Conservation (phyloP, 2,888 invertebrate species). For the Cataglyphis altisquamis region DNA sequence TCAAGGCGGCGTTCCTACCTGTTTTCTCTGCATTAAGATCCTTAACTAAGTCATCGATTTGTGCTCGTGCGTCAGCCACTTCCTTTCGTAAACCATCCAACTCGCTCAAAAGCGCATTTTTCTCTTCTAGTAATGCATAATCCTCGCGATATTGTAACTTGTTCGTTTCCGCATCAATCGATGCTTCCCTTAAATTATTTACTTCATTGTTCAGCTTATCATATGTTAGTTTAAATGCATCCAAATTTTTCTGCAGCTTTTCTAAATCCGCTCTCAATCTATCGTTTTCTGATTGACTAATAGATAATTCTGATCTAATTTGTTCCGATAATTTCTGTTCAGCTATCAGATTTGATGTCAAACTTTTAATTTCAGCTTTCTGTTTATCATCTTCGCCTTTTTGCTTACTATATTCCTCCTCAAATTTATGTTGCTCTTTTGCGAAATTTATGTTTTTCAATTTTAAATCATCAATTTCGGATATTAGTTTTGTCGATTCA, state of each 20-base stretch:
- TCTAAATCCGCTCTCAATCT: conserved; percentile 52
- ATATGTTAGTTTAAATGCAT: conserved; percentile 43
- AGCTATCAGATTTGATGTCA: conserved; percentile 56
- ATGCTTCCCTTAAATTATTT: conserved; percentile 31
- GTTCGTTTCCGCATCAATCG: conserved; percentile 35
- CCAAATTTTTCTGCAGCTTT: conserved; percentile 51
- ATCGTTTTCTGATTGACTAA: conserved; percentile 62
- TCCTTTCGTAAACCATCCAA: conserved; percentile 67
- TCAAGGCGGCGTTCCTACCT: conserved; percentile 50
- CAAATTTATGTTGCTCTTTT: conserved; percentile 47
- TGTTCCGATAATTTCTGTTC: conserved; percentile 55
- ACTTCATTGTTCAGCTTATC: conserved; percentile 50
- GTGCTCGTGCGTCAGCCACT: conserved; percentile 54
- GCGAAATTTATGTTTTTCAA: conserved; percentile 59
- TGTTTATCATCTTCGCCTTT: conserved; percentile 59
- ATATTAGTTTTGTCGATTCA: conserved; percentile 56
- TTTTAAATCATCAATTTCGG: conserved; percentile 54
- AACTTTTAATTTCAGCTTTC: conserved; percentile 58
- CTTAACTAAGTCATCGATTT: conserved; percentile 52
- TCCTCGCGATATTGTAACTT: conserved; percentile 41
- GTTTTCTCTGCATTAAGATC: conserved; percentile 63
- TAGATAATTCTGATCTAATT: conserved; percentile 66
- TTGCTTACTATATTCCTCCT: conserved; percentile 44
- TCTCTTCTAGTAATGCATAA: conserved; percentile 56
- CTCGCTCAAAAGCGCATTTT: conserved; percentile 65